A percentile compares a stretch with the other conserved stretches of the same genome.
Conservation (phyloP, 2,113 vertebrate species). For the Spea bombifrons region DNA sequence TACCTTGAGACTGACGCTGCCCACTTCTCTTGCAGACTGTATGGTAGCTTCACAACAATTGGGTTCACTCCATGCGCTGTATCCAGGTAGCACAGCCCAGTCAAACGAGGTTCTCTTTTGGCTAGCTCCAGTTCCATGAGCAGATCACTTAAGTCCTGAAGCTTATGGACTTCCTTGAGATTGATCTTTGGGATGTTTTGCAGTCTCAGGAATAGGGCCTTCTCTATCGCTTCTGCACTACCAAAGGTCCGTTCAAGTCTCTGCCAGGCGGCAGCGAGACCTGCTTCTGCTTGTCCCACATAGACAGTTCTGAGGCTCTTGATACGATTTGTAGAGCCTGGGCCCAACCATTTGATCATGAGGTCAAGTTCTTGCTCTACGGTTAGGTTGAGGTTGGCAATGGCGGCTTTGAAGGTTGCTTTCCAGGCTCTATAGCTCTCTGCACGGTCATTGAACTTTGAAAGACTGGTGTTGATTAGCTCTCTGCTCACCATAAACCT, state of each 20-base stretch:
- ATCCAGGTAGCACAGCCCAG: slow-evolving; percentile 32
- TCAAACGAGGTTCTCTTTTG: not conserved
- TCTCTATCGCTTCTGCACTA: slow-evolving; percentile 35
- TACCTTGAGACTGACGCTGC: slow-evolving; percentile 11
- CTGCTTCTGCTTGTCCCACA: not conserved
- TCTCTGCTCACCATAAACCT: not conserved
- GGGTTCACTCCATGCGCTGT: slow-evolving; percentile 41
- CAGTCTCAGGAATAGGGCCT: slow-evolving; percentile 41
- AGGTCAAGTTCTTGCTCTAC: not conserved
- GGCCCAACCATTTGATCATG: slow-evolving; percentile 47
- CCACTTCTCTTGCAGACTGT: slow-evolving; percentile 40
- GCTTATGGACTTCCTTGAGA: slow-evolving; percentile 1
- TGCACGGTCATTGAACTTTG: not conserved
- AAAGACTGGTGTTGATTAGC: not conserved
- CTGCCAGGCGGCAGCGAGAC: not conserved
- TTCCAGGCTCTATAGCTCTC: not conserved
- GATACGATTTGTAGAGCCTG: slow-evolving; percentile 45
- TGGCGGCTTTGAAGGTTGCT: not conserved
- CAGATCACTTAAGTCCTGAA: slow-evolving; percentile 16
- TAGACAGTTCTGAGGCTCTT: slow-evolving; percentile 32
- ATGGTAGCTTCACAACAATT: slow-evolving; percentile 38
- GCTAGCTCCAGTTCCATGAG: not conserved
- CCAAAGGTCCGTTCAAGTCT: slow-evolving; percentile 48
- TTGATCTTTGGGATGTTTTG: slow-evolving; percentile 25
- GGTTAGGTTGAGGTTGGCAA: not conserved